Evolutionary conservation across 2,888 invertebrate species (phyloP), one percentile per base, ranked within the genome.

Genomic region (Melanostoma scalare): DNA sequence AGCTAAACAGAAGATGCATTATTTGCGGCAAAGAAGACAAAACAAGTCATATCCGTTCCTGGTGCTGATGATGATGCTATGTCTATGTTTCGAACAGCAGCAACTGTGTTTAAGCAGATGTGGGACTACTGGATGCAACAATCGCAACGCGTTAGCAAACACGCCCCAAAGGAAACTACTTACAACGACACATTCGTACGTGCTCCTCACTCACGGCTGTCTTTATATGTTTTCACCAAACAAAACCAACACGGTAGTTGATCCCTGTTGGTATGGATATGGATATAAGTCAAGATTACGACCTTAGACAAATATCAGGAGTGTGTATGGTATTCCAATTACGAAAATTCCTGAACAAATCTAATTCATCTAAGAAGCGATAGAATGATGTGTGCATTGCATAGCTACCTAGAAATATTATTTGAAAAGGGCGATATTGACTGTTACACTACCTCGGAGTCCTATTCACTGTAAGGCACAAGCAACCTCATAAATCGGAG

Each of bases 241-340:
- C 71, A 76, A 69, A 71, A 71, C 42, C 58, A 48, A 76, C 76
- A 56, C 71, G 71, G 60, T 52, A 50, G 48, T 60, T 61, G 61
- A 73, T 73, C 52, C 52, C 63, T 63, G 20, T 65, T 73, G 79
- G 8, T 73, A 38, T 56, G 35, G 50, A 73, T 20, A 20, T 20
- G 20, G 20, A 82, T 82, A 68, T 68, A 82, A 78, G 78, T 82
- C 77, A 77, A 82, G 81, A 82, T 82, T 73, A 82, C 72, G 72
- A 73, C 53, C 61, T 67, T 36, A 63, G 69, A 68, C 67, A 42
- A 53, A 30, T 69, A 53, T 60, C 71, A 20, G 20, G 20, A 20
- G 20, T 20, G 20, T 20, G 20, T 20, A 20, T 20, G 20, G 20
- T 20, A 20, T 20, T 20, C 20, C 20, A 20, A 20, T 20, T 20